Evolutionary conservation across 2,888 invertebrate genomes (phyloP).

Genomic region (Chrysotoxum bicinctum): DNA sequence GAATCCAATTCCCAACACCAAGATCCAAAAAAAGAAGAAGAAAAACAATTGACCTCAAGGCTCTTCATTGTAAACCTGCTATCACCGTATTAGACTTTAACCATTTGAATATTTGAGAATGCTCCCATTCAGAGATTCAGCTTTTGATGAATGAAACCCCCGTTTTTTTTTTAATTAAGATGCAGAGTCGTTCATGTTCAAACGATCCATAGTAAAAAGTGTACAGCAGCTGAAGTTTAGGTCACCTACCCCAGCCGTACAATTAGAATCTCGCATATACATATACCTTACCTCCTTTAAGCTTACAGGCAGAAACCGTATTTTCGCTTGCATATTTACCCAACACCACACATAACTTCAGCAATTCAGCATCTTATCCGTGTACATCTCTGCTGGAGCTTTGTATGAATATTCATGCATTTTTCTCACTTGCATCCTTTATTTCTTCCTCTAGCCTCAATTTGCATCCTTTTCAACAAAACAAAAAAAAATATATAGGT

Average conservation of each 20-base stretch:
- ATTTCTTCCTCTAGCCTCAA: slow-evolving; percentile 32
- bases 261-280: background rate
- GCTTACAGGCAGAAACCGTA: background rate
- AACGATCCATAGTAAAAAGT: slow-evolving; percentile 26
- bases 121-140: slow-evolving; percentile 28
- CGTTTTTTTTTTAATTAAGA: slow-evolving; percentile 20
- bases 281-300: background rate
- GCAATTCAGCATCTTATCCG: slow-evolving; percentile 67
- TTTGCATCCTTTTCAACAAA: slow-evolving; percentile 53
- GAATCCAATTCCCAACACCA: background rate
- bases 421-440: slow-evolving; percentile 43
- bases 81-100: background rate
- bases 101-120: slow-evolving; percentile 40
- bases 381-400: slow-evolving; percentile 64
- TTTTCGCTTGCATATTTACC: slow-evolving; percentile 47
- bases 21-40: background rate
- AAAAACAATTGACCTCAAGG: slow-evolving; percentile 53
- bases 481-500: background rate
- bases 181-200: slow-evolving; percentile 35
- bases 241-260: slow-evolving; percentile 61
- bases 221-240: slow-evolving; percentile 64
- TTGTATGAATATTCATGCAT: slow-evolving; percentile 70
- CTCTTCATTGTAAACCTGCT: background rate
- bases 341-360: slow-evolving; percentile 14
- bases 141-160: slow-evolving; percentile 31